A percentile compares a stretch with the other conserved stretches of the same genome.
Conservation (phyloP, 2,113 vertebrate species). For the Choloepus hoffmanni region DNA sequence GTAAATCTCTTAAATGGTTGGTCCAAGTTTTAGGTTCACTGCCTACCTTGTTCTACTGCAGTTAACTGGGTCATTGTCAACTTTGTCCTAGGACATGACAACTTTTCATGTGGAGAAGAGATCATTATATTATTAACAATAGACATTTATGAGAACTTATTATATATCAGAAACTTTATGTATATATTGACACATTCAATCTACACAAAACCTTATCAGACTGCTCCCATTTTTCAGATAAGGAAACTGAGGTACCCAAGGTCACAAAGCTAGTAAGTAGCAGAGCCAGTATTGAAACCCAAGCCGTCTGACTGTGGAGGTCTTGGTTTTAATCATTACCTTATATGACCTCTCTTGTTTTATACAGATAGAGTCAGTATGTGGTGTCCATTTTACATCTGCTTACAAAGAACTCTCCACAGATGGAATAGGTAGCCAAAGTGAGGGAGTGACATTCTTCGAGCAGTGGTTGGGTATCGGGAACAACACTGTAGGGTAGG, state of each 20-base stretch:
- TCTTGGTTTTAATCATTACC: neutral
- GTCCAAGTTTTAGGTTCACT: neutral
- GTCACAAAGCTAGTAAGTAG: neutral
- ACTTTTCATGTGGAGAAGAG: neutral
- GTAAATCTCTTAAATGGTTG: neutral
- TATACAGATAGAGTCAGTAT: neutral
- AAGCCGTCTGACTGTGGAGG: neutral
- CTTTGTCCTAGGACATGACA: constrained; percentile 3
- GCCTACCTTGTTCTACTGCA: neutral
- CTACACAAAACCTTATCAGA: neutral
- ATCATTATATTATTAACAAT: constrained; percentile 30
- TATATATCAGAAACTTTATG: neutral
- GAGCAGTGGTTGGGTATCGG: neutral
- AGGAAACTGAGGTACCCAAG: neutral
- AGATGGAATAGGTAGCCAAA: neutral
- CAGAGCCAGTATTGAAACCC: constrained; percentile 3
- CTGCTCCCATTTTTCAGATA: constrained; percentile 18
- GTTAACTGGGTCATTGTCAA: neutral
- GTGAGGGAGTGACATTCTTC: neutral
- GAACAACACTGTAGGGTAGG: neutral
- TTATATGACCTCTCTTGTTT: neutral
- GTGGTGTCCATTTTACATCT: neutral
- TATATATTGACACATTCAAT: neutral
- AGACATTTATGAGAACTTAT: constrained; percentile 42
- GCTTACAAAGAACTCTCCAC: constrained; percentile 5